Base-by-base conservation (phyloP, 2,888 invertebrate species). In the Eristalis pertinax region DNA sequence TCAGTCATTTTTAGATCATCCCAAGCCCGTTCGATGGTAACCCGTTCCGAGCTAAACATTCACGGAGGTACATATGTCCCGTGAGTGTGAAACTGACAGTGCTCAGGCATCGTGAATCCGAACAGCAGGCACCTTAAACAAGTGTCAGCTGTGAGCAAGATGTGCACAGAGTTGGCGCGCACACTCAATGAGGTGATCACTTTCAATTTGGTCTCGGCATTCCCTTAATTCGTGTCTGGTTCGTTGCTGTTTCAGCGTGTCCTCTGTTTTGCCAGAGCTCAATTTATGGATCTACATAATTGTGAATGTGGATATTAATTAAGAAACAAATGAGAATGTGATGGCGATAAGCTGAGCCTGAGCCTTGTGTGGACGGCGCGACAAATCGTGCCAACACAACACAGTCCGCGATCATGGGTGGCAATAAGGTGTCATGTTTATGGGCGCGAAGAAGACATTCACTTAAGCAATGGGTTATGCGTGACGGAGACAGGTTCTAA, bases 291-390 rank as follows among this genome's bases (percentile, higher is more conserved):
- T 73, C 67, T 60, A 60, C 72, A 79, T 72, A 60, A 79, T 73
- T 70, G 72, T 65, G 79, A 72, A 73, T 65, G 79, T 67, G 65
- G 79, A 72, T 79, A 79, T 79, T 72, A 79, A 72, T 79, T 79
- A 60, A 60, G 43, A 65, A 73, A 72, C 64, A 79, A 79, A 67
- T 79, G 60, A 73, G 63, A 26, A 19, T 70, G 78, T 58, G 62
- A 63, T 56, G 63, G 70, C 63, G 50, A 50, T 19, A 50, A 70
- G 69, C 56, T 7, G 38, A 38, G 7, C 38, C 56, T 7, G 38
- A 38, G 7, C 38, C 41, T 22, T 78, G 50, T 58, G 65, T 72
- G 32, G 72, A 72, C 58, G 72, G 64, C 58, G 60, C 58, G 60
- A 60, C 72, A 67, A 67, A n/a, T 50, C 56, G 65, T 29, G 64